Conservation (phyloP, 2,888 invertebrate species). For the Watsonalla binaria region DNA sequence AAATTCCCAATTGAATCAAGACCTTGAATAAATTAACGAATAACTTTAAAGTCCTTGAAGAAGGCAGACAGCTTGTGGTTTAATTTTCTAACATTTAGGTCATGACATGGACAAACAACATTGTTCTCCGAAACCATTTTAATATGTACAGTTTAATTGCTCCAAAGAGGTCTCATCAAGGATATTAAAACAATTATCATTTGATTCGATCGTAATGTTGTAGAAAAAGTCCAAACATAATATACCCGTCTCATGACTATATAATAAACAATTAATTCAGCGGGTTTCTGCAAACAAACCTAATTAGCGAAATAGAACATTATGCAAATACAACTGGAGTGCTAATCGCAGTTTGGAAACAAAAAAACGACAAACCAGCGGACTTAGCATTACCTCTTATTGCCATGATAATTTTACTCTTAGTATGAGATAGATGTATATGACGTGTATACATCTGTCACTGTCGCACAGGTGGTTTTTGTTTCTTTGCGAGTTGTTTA, state of each 20-base stretch:
- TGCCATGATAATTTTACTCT: no score
- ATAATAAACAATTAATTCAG: neutral
- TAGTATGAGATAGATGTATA: no score
- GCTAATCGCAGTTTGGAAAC: neutral
- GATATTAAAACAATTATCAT: neutral
- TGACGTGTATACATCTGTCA: no score
- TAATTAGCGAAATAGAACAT: neutral
- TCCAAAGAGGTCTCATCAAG: neutral
- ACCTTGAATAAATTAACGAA: neutral
- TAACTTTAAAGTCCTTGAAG: constrained; percentile 1
- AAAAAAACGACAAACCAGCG: no score
- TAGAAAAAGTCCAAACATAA: neutral
- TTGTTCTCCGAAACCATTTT: no score
- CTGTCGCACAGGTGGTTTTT: no score
- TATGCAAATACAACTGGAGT: neutral
- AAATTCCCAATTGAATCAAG: neutral
- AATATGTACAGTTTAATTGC: no score
- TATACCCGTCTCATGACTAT: neutral
- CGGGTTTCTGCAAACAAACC: neutral
- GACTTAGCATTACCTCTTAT: no score
- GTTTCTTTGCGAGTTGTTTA: no score
- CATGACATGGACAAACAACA: neutral
- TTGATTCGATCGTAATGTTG: neutral
- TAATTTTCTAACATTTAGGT: neutral
- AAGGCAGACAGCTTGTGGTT: neutral